A percentile compares a stretch with the other conserved stretches of the same genome.
Evolutionary conservation across 2,113 vertebrate species (phyloP).

Genomic region (Perca fluviatilis): DNA sequence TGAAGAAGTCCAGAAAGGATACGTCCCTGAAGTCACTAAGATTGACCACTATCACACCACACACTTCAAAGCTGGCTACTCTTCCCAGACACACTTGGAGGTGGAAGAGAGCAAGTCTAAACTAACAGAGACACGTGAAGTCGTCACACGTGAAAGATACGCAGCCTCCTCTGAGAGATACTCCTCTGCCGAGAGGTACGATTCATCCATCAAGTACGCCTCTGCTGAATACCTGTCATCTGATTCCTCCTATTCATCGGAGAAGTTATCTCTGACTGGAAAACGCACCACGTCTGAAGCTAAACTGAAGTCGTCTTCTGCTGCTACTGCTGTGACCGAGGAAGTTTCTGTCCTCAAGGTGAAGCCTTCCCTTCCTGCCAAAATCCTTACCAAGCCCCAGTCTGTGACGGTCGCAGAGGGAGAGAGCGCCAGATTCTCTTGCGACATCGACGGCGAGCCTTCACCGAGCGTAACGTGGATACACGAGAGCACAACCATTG

Average conservation of each 20-base stretch:
- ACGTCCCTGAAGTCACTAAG: slow-evolving; percentile 91
- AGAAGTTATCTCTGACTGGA: slow-evolving; percentile 62
- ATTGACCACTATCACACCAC: slow-evolving; percentile 92
- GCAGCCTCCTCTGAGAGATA: slow-evolving; percentile 82
- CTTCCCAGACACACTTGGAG: slow-evolving; percentile 88
- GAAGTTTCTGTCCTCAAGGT: slow-evolving; percentile 87
- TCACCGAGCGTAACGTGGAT: slow-evolving; percentile 92
- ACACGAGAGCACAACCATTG: slow-evolving; percentile 83
- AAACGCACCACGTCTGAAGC: slow-evolving; percentile 77
- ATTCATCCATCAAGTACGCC: slow-evolving; percentile 78
- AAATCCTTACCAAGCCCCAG: slow-evolving; percentile 95
- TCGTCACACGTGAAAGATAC: slow-evolving; percentile 86
- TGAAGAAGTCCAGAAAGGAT: slow-evolving; percentile 87
- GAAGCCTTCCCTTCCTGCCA: slow-evolving; percentile 90
- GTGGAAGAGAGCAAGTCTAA: slow-evolving; percentile 91
- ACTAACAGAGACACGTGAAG: slow-evolving; percentile 88
- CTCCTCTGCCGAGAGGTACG: slow-evolving; percentile 82
- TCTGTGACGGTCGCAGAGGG: slow-evolving; percentile 92
- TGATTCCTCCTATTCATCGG: slow-evolving; percentile 78
- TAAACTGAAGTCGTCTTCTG: slow-evolving; percentile 81
- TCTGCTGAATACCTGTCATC: slow-evolving; percentile 83
- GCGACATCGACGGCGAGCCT: slow-evolving; percentile 95
- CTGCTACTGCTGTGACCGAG: slow-evolving; percentile 74
- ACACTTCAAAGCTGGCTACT: slow-evolving; percentile 92
- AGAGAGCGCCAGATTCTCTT: slow-evolving; percentile 92